Conservation (phyloP, 1,140 invertebrate genomes). For the honey bee (Apis mellifera) region Amel_HAv3.1 CM009943.2:10021501-10022000, state of each 20-base stretch:
- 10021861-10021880: conserved; percentile 26
- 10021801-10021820: conserved; percentile 76
- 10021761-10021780: conserved; percentile 63
- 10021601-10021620: conserved; percentile 82
- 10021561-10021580: conserved; percentile 51
- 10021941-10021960: conserved; percentile 59
- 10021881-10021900: conserved; percentile 5
- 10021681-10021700: conserved; percentile 43
- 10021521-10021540: background rate
- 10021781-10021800: conserved; percentile 71
- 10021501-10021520: background rate
- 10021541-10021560: background rate
- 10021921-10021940: conserved; percentile 54
- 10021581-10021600: conserved; percentile 58
- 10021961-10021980: background rate
- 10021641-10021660: conserved; percentile 72
- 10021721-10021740: conserved; percentile 68
- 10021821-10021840: conserved; percentile 70
- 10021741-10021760: conserved; percentile 68
- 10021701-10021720: conserved; percentile 49
- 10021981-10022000: background rate
- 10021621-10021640: conserved; percentile 68
- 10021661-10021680: background rate
- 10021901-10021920: conserved; percentile 30
- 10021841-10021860: conserved; percentile 8